These are phyloP conservation scores for Listrodromus nycthemerus DNA, from an alignment of 2,888 invertebrate species.

Conservation along the genomic window DNA sequence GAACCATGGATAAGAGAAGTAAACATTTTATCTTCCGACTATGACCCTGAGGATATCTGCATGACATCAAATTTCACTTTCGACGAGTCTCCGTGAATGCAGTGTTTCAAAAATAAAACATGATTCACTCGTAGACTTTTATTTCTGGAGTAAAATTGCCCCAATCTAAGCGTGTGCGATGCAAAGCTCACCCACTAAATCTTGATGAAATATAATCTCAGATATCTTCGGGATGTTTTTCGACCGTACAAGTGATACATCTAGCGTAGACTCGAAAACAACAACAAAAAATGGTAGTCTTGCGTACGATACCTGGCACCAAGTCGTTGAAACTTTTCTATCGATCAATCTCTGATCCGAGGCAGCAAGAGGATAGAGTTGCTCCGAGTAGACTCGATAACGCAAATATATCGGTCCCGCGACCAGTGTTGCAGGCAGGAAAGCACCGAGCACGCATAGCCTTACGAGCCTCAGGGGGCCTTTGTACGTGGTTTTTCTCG, in stretches of 20 bases:
- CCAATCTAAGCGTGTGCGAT: too few species aligned
- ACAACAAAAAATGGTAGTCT: neutral
- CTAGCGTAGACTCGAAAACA: neutral
- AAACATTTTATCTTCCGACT: neutral
- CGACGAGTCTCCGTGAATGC: too few species aligned
- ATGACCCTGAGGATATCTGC: neutral
- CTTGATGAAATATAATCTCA: too few species aligned
- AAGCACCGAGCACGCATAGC: constrained; percentile 87
- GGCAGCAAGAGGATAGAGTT: constrained; percentile 90
- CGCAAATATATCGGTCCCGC: constrained; percentile 90
- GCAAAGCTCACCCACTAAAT: too few species aligned
- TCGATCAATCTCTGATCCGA: constrained; percentile 92
- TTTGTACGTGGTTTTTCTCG: constrained; percentile 74
- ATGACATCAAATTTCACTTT: too few species aligned
- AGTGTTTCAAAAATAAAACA: too few species aligned
- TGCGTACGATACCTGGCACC: constrained; percentile 89
- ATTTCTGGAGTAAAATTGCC: too few species aligned
- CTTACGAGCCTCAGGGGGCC: constrained; percentile 88
- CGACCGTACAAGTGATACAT: too few species aligned
- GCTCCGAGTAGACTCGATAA: constrained; percentile 89
- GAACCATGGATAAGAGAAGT: constrained; percentile 37
- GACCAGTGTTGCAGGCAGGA: constrained; percentile 89
- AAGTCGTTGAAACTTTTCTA: constrained; percentile 90
- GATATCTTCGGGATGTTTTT: neutral
- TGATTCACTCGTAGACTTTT: too few species aligned